These are phyloP conservation scores for Mesopsocus fuscifrons DNA, from an alignment of 2,888 invertebrate genomes.

Conservation along the genomic window DNA sequence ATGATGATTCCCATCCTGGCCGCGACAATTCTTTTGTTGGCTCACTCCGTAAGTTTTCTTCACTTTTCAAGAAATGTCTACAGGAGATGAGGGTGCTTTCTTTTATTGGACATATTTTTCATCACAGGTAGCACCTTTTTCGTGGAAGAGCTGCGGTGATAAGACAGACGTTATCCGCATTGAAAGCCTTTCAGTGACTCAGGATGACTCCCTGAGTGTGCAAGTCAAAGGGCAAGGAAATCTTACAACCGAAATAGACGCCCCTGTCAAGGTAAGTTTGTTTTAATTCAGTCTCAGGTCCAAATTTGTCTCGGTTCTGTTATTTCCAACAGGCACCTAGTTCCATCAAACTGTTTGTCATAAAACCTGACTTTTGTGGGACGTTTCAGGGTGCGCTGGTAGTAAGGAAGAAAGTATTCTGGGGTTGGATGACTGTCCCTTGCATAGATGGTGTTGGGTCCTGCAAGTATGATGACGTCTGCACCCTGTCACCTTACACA, in stretches of 20 bases:
- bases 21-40: no score
- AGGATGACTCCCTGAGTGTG: background rate
- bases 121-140: background rate
- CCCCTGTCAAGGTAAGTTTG: background rate
- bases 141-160: background rate
- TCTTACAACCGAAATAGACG: background rate
- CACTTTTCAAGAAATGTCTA: no score
- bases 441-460: slow-evolving; percentile 15
- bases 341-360: no score
- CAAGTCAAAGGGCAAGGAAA: background rate
- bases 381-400: no score
- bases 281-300: no score
- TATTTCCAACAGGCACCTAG: no score
- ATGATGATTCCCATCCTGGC: no score
- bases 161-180: background rate
- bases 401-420: slow-evolving; percentile 13
- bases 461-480: slow-evolving; percentile 14
- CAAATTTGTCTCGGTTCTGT: no score
- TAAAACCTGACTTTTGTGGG: no score
- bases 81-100: no score
- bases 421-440: slow-evolving; percentile 14
- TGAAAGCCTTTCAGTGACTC: background rate
- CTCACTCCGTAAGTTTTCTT: no score
- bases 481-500: slow-evolving; percentile 13
- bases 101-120: no score